phyloP scores from a whole-genome alignment of 2,113 vertebrate genomes.

The Tyto alba region DNA sequence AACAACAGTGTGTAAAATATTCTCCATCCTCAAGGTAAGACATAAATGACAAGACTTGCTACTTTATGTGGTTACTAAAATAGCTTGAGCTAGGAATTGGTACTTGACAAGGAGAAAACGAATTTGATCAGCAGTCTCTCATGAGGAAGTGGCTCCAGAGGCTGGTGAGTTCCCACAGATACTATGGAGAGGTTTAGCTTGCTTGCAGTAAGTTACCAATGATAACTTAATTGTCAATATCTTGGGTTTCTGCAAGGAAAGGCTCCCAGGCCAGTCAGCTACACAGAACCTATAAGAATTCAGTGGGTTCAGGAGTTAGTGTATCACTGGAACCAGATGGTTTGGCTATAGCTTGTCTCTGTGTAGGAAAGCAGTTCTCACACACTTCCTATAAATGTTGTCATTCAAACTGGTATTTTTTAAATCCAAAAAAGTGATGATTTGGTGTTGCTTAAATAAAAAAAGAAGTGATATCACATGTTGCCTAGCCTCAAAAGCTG shows the following conservation, averaged over 20 bases:
- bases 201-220: not conserved
- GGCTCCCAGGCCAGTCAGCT: not conserved
- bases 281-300: not conserved
- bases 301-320: conserved; percentile 4
- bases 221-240: not conserved
- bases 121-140: not conserved
- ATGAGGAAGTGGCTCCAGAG: not conserved
- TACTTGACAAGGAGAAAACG: not conserved
- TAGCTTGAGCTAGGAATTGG: not conserved
- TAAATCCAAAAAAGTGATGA: not conserved
- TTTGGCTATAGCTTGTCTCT: conserved; percentile 45
- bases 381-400: conserved; percentile 46
- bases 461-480: not conserved
- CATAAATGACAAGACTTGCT: not conserved
- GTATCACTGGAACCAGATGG: conserved; percentile 49
- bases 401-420: conserved; percentile 42
- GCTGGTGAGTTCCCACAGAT: not conserved
- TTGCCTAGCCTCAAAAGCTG: not conserved
- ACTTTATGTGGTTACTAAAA: not conserved
- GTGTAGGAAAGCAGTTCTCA: conserved; percentile 55
- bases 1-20: not conserved
- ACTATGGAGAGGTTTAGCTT: not conserved
- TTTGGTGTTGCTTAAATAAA: not conserved
- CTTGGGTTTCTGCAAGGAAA: not conserved
- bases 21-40: not conserved